Base-by-base conservation (phyloP, 2,888 invertebrate genomes). In the Anthrax anthrax region DNA sequence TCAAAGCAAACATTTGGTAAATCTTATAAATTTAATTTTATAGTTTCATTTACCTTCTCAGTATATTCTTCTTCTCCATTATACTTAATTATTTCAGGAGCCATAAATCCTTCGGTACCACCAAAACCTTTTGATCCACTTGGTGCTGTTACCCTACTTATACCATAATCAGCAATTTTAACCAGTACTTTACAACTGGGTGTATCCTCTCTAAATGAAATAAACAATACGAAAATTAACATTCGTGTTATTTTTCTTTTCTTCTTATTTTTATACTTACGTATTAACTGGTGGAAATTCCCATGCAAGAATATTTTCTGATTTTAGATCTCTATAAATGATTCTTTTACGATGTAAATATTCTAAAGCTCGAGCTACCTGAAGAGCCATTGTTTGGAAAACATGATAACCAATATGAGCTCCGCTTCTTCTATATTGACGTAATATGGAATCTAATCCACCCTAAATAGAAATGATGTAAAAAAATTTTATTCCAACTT, bases 31-130 rank as follows among this genome's bases (percentile, higher is more conserved):
- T 10, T 3, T 23, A 23, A 8, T 6, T 23, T 8, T 6, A 23
- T 8, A 23, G 8, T 23, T 23, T 42, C 39, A 13, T 46, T 43
- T 52, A 84, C 87, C 76, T 97, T 97, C 61, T 96, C 95, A 0
- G 95, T 97, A 57, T 98, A 98, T 57, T 96, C 95, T 64, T 96
- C 95, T 64, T 97, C 97, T 0, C 98, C 98, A 63, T 96, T 97
- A 67, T 92, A 95, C 42, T 91, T 77, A 74, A 97, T 90, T 54
- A 98, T 97, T 73, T 98, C 97, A 0, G 97, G 98, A 3, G 97
- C 98, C 90, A 98, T 98, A 65, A 96, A 98, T 0, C 97, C 97
- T 69, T 95, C 94, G 0, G 98, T 98, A 2, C 98, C 97, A 1
- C 96, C 97, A 70, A 96, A 97, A 0, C 98, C 97, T 64, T 94